A percentile compares a stretch with the other conserved stretches of the same genome.
Evolutionary conservation across 2,888 invertebrate species (phyloP).

Genomic region (Furcula furcula): DNA sequence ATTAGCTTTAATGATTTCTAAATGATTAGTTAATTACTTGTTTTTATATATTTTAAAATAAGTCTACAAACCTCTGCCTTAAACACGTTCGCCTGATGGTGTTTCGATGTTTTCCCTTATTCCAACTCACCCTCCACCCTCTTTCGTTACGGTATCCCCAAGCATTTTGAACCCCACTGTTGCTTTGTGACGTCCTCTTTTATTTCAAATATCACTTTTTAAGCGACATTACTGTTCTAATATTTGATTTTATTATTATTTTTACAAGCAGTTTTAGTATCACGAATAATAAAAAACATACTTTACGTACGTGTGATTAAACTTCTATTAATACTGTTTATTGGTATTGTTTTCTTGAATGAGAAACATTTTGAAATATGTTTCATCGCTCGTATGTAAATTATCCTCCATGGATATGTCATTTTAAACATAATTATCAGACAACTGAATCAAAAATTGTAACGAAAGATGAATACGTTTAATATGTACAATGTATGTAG

Average conservation of each 20-base stretch:
- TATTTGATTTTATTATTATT: neutral
- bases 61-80: slow-evolving; percentile 30
- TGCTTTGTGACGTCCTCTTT: slow-evolving; percentile 41
- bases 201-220: slow-evolving; percentile 32
- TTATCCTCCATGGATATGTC: too few relatives aligned
- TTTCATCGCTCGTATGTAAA: too few relatives aligned
- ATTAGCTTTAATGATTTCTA: slow-evolving; percentile 41
- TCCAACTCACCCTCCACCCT: slow-evolving; percentile 75
- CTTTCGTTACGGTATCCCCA: slow-evolving; percentile 63
- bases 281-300: too few relatives aligned
- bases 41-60: slow-evolving; percentile 21
- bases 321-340: too few relatives aligned
- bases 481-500: slow-evolving; percentile 11
- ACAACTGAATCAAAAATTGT: too few relatives aligned
- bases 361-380: too few relatives aligned
- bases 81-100: slow-evolving; percentile 51
- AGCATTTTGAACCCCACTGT: slow-evolving; percentile 50
- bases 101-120: slow-evolving; percentile 65
- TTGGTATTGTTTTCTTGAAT: too few relatives aligned
- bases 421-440: too few relatives aligned
- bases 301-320: too few relatives aligned
- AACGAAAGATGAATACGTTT: too few relatives aligned
- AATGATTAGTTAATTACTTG: slow-evolving; percentile 29
- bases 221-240: slow-evolving; percentile 5
- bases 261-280: neutral